Percentiles rank a stretch among this genome's conserved stretches.
phyloP scores from a whole-genome alignment of 1,140 invertebrate genomes.

The Dryas iulia region DNA sequence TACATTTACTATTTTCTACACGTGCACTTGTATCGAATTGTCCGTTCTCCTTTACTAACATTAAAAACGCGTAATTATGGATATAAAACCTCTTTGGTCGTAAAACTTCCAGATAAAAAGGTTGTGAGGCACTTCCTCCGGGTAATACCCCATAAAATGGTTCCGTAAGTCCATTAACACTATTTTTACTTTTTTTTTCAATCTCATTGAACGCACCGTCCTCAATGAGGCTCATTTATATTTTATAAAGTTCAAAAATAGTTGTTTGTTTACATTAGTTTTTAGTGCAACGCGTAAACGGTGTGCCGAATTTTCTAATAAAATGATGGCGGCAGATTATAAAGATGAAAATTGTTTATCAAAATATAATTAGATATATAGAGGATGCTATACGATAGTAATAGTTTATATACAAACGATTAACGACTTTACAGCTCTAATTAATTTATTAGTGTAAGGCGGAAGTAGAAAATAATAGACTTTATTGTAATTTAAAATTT shows the following conservation, averaged over 20 bases:
- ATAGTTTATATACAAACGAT: slow-evolving; percentile 57
- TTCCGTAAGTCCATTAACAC: slow-evolving; percentile 47
- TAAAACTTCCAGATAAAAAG: slow-evolving; percentile 52
- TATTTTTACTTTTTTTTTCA: slow-evolving; percentile 48
- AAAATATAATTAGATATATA: slow-evolving; percentile 18
- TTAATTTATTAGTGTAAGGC: slow-evolving; percentile 70
- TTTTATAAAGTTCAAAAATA: slow-evolving; percentile 51
- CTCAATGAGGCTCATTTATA: slow-evolving; percentile 53
- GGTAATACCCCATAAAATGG: slow-evolving; percentile 49
- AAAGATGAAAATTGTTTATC: slow-evolving; percentile 34
- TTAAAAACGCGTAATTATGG: slow-evolving; percentile 50
- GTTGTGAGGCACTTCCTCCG: slow-evolving; percentile 48
- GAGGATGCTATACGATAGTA: slow-evolving; percentile 47
- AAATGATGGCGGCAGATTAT: slow-evolving; percentile 18
- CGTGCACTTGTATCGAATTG: slow-evolving; percentile 40
- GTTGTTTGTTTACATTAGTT: slow-evolving; percentile 49
- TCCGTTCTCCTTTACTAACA: slow-evolving; percentile 41
- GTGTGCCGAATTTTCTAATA: slow-evolving; percentile 49
- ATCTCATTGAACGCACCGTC: slow-evolving; percentile 51
- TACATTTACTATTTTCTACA: slow-evolving; percentile 21
- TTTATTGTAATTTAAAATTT: not conserved
- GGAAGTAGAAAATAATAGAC: slow-evolving; percentile 49
- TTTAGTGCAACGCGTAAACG: slow-evolving; percentile 47
- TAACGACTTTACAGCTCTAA: slow-evolving; percentile 71
- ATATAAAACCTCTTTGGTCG: slow-evolving; percentile 52